Evolutionary conservation across 1,140 invertebrate species (phyloP).

Genomic region (Drosophila asahinai): DNA sequence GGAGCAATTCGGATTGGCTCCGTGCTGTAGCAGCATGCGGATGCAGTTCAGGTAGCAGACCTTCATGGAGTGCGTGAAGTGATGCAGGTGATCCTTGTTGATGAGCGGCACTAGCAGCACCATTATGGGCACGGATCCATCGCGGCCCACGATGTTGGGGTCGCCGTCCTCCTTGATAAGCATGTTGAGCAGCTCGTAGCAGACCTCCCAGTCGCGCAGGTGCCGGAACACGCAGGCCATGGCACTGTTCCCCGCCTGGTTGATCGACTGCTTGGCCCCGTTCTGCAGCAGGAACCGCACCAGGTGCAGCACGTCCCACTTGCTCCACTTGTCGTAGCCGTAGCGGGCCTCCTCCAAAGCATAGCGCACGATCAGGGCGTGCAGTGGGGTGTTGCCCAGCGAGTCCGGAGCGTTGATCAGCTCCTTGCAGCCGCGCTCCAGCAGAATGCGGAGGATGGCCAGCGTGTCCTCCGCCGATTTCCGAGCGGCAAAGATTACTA

Average conservation of each 20-base stretch:
- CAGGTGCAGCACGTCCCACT: slow-evolving; percentile 90
- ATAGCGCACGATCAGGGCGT: slow-evolving; percentile 90
- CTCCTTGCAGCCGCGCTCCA: slow-evolving; percentile 89
- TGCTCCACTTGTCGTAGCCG: slow-evolving; percentile 90
- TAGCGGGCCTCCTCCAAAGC: slow-evolving; percentile 89
- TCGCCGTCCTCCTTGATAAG: slow-evolving; percentile 89
- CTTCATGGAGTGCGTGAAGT: slow-evolving; percentile 91
- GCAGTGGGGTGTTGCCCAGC: slow-evolving; percentile 88
- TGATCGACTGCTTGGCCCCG: slow-evolving; percentile 89
- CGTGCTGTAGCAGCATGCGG: slow-evolving; percentile 88
- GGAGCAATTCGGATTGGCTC: slow-evolving; percentile 91
- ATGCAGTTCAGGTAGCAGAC: slow-evolving; percentile 91
- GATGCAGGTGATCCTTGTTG: slow-evolving; percentile 91
- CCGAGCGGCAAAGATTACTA: slow-evolving; percentile 87
- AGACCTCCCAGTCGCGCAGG: slow-evolving; percentile 91
- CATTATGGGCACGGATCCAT: slow-evolving; percentile 91
- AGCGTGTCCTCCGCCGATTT: slow-evolving; percentile 90
- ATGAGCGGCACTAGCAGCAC: slow-evolving; percentile 91
- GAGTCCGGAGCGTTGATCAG: slow-evolving; percentile 91
- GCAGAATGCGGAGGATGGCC: slow-evolving; percentile 87
- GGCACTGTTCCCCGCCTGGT: slow-evolving; percentile 90
- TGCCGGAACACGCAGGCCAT: slow-evolving; percentile 90
- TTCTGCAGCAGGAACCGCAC: slow-evolving; percentile 88
- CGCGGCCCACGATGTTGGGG: slow-evolving; percentile 90
- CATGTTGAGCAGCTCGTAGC: slow-evolving; percentile 90